Conservation (phyloP, 2,113 vertebrate species). For the Eonycteris spelaea region DNA sequence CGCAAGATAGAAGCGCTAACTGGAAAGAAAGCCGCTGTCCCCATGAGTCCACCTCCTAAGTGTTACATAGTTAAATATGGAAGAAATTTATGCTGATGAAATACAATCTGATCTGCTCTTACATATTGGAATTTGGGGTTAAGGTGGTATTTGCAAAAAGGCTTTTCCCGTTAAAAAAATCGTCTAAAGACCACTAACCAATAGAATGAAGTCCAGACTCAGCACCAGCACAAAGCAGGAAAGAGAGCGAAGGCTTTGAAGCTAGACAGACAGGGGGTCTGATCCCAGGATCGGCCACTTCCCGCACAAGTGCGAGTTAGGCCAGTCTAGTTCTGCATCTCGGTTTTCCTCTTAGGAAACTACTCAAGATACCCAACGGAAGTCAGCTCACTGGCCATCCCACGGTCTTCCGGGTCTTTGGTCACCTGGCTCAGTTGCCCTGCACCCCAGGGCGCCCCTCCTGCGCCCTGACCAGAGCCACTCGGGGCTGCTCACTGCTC, state of each 20-base stretch:
- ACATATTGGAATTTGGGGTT: background rate
- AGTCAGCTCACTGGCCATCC: background rate
- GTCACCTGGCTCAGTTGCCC: background rate
- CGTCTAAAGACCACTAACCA: background rate
- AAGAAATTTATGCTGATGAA: conserved; percentile 6
- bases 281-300: background rate
- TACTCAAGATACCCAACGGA: background rate
- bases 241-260: background rate
- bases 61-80: background rate
- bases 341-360: background rate
- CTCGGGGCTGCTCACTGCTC: fast-evolving
- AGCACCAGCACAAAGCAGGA: background rate
- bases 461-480: background rate
- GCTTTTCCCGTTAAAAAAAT: background rate
- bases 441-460: background rate
- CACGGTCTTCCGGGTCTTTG: background rate
- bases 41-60: background rate
- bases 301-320: background rate
- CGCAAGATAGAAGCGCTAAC: background rate
- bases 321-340: background rate
- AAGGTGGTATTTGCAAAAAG: conserved; percentile 16
- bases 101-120: conserved; percentile 11
- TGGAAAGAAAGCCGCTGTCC: background rate
- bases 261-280: background rate
- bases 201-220: background rate